Percentiles rank a stretch among this genome's conserved stretches.
phyloP scores from a whole-genome alignment of 37 sponge, comb jelly and placozoan species.

The Agelas oroides region DNA sequence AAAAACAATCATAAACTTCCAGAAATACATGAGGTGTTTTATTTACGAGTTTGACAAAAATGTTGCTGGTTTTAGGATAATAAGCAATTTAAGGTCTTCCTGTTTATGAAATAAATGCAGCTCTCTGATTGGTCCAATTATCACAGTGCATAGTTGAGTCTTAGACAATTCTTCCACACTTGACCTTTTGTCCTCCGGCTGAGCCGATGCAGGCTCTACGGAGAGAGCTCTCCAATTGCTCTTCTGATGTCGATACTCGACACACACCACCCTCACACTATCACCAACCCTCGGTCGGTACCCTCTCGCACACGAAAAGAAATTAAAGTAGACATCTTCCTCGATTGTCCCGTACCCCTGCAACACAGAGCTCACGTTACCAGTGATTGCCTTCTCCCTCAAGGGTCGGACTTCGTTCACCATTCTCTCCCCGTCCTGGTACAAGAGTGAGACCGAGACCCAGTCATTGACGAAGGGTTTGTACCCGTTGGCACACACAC shows the following conservation, averaged over 20 bases:
- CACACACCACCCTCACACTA: constrained; percentile 36
- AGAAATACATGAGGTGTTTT: too few species aligned
- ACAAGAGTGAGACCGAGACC: constrained; percentile 14
- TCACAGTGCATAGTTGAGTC: too few species aligned
- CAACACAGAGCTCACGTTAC: constrained; percentile 4
- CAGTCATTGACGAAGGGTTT: constrained; percentile 39
- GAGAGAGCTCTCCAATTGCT: constrained; percentile 58
- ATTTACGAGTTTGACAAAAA: too few species aligned
- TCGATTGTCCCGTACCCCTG: constrained; percentile 35
- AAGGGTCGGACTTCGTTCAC: constrained; percentile 43
- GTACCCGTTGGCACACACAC: constrained; percentile 7
- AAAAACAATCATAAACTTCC: background rate
- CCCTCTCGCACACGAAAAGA: constrained; percentile 20
- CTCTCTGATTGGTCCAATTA: too few species aligned
- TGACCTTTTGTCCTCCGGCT: background rate
- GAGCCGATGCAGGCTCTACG: background rate
- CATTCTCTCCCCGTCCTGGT: constrained; percentile 16
- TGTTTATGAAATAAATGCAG: too few species aligned
- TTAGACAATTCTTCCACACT: too few species aligned
- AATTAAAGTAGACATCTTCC: constrained; percentile 41
- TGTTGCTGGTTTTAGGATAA: too few species aligned
- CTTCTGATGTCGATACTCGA: constrained; percentile 46
- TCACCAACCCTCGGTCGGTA: constrained; percentile 42
- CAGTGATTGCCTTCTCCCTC: constrained; percentile 22
- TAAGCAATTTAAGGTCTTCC: too few species aligned